phyloP scores from a whole-genome alignment of 2,113 vertebrate species.

The Erpornis zantholeuca region DNA sequence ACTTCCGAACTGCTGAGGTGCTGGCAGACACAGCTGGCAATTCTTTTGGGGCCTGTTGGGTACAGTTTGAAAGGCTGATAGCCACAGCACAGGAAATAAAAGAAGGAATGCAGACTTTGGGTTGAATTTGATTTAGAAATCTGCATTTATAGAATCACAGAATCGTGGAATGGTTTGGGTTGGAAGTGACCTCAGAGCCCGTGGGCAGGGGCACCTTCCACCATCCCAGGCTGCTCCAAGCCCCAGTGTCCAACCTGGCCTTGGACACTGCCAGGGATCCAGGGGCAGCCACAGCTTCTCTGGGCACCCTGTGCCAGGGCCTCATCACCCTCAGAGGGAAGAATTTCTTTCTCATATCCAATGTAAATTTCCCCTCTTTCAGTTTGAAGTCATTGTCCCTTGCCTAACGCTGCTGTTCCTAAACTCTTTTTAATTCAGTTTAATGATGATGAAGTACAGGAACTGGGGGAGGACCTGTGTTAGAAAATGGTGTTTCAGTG shows the following conservation, averaged over 20 bases:
- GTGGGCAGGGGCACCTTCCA: not conserved
- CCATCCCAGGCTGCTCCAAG: fast-evolving
- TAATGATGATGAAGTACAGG: not conserved
- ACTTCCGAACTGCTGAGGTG: not conserved
- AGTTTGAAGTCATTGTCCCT: not conserved
- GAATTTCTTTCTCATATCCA: not conserved
- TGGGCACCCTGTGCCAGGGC: not conserved
- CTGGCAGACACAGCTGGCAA: not conserved
- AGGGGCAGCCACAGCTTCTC: not conserved
- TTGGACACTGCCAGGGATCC: not conserved
- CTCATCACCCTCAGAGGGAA: fast-evolving
- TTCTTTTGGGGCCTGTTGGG: not conserved
- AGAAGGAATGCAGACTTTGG: not conserved
- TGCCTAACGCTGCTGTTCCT: not conserved
- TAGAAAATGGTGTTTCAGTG: not conserved
- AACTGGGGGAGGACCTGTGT: not conserved
- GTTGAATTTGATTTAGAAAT: not conserved
- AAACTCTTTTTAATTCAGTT: not conserved
- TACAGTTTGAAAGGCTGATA: not conserved
- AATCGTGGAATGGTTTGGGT: not conserved
- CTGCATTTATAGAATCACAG: not conserved
- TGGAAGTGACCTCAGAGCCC: not conserved
- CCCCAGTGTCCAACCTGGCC: fast-evolving
- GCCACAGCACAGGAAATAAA: not conserved
- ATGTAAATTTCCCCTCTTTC: not conserved